phyloP scores from a whole-genome alignment of 1,140 invertebrate species.

The Drosophila takahashii region DNA sequence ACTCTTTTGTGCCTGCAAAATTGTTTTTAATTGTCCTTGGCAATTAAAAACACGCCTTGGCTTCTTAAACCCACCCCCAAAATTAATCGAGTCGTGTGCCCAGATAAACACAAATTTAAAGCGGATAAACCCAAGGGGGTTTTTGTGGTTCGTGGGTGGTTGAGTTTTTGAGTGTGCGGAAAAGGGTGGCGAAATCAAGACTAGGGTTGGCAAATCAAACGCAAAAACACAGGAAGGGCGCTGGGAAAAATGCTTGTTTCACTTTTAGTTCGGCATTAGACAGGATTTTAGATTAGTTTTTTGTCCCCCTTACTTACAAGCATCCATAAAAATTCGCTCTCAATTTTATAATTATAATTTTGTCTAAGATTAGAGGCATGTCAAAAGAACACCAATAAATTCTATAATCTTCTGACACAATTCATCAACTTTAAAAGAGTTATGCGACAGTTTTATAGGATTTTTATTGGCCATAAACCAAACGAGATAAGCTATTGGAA shows the following conservation, averaged over 20 bases:
- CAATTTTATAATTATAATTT: slow-evolving; percentile 28
- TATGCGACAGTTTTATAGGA: slow-evolving; percentile 21
- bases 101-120: slow-evolving; percentile 53
- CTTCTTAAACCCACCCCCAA: slow-evolving; percentile 5
- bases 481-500: slow-evolving; percentile 6
- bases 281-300: not conserved
- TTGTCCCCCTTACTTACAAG: not conserved
- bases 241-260: no score
- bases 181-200: not conserved
- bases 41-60: slow-evolving; percentile 74
- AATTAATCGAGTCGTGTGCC: slow-evolving; percentile 50
- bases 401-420: slow-evolving; percentile 30
- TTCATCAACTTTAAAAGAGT: slow-evolving; percentile 38
- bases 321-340: slow-evolving; percentile 1
- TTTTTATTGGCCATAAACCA: slow-evolving; percentile 30
- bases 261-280: not conserved
- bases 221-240: not conserved
- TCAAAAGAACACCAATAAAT: slow-evolving; percentile 15
- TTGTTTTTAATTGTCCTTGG: slow-evolving; percentile 80
- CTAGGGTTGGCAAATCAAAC: slow-evolving; percentile 14
- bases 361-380: slow-evolving; percentile 6
- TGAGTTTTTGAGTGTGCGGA: not conserved
- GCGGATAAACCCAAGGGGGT: slow-evolving; percentile 29
- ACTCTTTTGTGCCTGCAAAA: slow-evolving; percentile 75
- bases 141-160: slow-evolving; percentile 15